These are phyloP conservation scores for Drosophila emarginata DNA, from an alignment of 2,888 invertebrate species.

Conservation along the genomic window DNA sequence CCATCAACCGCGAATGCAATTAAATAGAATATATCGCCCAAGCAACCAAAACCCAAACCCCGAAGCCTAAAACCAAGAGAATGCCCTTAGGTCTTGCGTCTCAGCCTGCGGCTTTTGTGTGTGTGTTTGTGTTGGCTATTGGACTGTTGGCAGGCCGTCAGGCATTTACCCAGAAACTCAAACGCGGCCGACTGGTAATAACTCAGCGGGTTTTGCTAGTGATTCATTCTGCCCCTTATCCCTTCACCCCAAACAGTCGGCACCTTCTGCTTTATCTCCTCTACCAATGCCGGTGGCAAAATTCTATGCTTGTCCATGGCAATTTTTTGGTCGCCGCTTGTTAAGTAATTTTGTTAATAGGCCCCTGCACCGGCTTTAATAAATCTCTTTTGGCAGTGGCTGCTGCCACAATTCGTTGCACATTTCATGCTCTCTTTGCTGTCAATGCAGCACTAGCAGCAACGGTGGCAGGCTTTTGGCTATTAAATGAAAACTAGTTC, in stretches of 20 bases:
- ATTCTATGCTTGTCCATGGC: conserved; percentile 54
- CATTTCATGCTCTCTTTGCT: conserved; percentile 76
- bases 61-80: background rate
- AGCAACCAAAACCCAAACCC: conserved; percentile 9
- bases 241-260: background rate
- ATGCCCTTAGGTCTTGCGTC: conserved; percentile 35
- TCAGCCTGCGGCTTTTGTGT: conserved; percentile 12
- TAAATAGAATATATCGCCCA: conserved; percentile 73
- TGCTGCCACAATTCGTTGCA: conserved; percentile 76
- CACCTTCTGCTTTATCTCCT: too few species aligned
- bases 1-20: conserved; percentile 66
- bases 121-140: conserved; percentile 12
- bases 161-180: conserved; percentile 51
- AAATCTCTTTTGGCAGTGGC: conserved; percentile 67
- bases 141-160: conserved; percentile 12
- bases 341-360: conserved; percentile 77
- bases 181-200: conserved; percentile 70
- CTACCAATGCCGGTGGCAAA: conserved; percentile 12
- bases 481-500: conserved; percentile 74
- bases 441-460: conserved; percentile 15
- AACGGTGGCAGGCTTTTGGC: conserved; percentile 36
- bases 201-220: conserved; percentile 44
- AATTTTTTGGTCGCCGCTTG: conserved; percentile 65
- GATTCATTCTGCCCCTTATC: background rate
- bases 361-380: conserved; percentile 64